A percentile compares a stretch with the other conserved stretches of the same genome.
Conservation (phyloP, 2,797 vertebrate species). For the Microtus obscurus region DNA sequence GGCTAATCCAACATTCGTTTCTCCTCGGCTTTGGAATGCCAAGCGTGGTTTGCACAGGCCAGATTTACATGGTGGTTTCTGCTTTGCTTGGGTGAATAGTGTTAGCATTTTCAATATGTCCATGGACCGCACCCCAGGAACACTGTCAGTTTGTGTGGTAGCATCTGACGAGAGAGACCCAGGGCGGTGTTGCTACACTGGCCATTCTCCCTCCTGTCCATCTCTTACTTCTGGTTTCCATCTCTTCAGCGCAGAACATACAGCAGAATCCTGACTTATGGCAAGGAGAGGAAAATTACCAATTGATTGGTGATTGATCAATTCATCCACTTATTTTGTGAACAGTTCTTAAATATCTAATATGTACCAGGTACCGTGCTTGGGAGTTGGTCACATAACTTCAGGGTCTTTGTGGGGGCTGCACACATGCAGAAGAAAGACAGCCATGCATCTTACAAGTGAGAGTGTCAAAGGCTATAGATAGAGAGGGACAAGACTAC, state of each 20-base stretch:
- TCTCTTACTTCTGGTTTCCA: background rate
- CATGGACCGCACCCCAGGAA: background rate
- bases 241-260: background rate
- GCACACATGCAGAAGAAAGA: background rate
- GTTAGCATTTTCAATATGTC: constrained; percentile 60
- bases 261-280: background rate
- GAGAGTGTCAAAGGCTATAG: background rate
- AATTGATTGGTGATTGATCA: background rate
- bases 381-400: too few relatives aligned
- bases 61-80: constrained; percentile 63
- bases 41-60: constrained; percentile 50
- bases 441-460: background rate
- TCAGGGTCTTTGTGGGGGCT: background rate
- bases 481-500: background rate
- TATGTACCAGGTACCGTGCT: rapidly evolving
- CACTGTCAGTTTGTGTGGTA: background rate
- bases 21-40: constrained; percentile 60
- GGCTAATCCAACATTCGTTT: constrained; percentile 73
- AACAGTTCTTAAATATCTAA: background rate
- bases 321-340: background rate
- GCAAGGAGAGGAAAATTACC: background rate
- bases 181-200: background rate
- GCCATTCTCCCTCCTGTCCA: background rate
- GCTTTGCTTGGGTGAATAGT: constrained; percentile 39
- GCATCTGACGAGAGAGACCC: background rate